Evolutionary conservation across 1,140 invertebrate species (phyloP).

Genomic region (Drosophila subpulchrella): DNA sequence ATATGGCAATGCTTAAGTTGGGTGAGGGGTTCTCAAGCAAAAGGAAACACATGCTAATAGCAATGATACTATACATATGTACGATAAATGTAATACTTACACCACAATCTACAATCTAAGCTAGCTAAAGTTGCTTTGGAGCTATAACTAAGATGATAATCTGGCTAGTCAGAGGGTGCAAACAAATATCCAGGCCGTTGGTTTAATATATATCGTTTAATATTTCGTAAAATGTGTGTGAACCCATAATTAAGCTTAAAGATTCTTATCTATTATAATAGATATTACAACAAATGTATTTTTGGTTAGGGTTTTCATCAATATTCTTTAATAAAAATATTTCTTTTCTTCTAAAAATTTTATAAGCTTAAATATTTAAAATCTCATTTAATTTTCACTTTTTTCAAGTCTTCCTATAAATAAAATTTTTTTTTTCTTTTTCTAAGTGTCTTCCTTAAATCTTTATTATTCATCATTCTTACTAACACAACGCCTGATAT

Average conservation of each 20-base stretch:
- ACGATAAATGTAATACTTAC: constrained; percentile 56
- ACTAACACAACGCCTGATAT: too few relatives aligned
- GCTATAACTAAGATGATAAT: constrained; percentile 46
- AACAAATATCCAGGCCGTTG: constrained; percentile 9
- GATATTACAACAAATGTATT: too few relatives aligned
- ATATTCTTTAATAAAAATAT: too few relatives aligned
- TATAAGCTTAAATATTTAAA: background rate
- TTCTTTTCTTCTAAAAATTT: too few relatives aligned
- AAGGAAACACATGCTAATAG: constrained; percentile 31
- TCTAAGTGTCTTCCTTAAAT: constrained; percentile 24
- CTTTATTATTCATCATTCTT: background rate
- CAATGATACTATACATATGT: constrained; percentile 50
- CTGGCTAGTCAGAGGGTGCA: constrained; percentile 15
- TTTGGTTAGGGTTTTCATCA: too few relatives aligned
- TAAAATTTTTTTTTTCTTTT: background rate
- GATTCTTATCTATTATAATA: background rate
- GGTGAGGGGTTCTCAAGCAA: constrained; percentile 10
- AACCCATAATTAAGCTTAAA: background rate
- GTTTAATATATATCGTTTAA: background rate
- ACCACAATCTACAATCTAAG: constrained; percentile 52
- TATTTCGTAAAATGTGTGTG: background rate
- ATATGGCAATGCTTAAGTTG: constrained; percentile 44
- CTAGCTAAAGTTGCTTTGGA: constrained; percentile 50
- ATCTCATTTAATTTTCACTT: background rate
- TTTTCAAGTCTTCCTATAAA: background rate